phyloP scores from a whole-genome alignment of 35 echinoderm and acorn worm species.

The Strongylocentrotus purpuratus region DNA sequence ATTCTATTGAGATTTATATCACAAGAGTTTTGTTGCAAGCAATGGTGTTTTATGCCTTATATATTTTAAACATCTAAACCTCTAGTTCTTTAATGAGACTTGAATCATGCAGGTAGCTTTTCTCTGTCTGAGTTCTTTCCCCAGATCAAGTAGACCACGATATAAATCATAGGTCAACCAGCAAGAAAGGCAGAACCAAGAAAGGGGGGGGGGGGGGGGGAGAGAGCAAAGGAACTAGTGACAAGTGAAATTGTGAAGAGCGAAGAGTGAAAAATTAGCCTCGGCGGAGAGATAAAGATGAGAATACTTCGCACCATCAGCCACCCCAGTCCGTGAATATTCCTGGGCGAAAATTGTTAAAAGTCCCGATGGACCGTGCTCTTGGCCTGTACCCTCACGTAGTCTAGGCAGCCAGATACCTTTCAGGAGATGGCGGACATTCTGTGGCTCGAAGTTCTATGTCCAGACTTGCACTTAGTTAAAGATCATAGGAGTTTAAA shows the following conservation, averaged over 20 bases:
- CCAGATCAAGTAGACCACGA: not conserved
- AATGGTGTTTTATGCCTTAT: not conserved
- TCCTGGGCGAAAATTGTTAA: not conserved
- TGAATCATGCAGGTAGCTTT: not conserved
- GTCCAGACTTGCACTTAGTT: not conserved
- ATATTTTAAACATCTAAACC: not conserved
- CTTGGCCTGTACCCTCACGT: not conserved
- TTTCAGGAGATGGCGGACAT: not conserved
- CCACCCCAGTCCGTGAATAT: not conserved
- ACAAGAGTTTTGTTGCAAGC: too few relatives aligned
- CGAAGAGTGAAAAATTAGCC: slow-evolving; percentile 9
- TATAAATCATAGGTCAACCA: not conserved
- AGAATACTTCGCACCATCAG: not conserved
- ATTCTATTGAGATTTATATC: too few relatives aligned
- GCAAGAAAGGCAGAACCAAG: not conserved
- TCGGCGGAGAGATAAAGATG: not conserved
- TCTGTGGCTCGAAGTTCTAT: not conserved
- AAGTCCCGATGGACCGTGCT: not conserved
- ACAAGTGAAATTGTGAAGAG: not conserved
- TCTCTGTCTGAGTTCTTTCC: not conserved
- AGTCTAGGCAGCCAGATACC: not conserved
- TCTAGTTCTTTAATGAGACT: not conserved
- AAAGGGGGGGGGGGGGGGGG: not conserved
- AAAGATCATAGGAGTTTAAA: not conserved
- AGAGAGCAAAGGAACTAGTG: not conserved